A percentile compares a stretch with the other conserved stretches of the same genome.
These are phyloP conservation scores for Monochamus saltuarius DNA, from an alignment of 1,140 invertebrate genomes.

Conservation along the genomic window DNA sequence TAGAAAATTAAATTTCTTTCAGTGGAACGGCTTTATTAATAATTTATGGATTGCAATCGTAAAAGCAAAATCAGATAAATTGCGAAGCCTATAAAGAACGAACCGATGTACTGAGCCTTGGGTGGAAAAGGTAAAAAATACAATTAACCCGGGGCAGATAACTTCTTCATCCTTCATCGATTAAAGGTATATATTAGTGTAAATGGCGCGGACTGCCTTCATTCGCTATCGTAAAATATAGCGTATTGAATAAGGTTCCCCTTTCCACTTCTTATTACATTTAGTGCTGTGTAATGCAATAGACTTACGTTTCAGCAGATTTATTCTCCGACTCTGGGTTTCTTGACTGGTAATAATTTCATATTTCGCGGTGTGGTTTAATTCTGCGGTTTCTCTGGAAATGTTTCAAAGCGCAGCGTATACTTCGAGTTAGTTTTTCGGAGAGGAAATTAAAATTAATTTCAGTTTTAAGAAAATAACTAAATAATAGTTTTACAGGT, in stretches of 20 bases:
- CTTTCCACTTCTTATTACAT: conserved; percentile 14
- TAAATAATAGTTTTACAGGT: no score
- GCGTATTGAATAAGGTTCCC: conserved; percentile 16
- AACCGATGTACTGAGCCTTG: no score
- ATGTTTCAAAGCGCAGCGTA: no score
- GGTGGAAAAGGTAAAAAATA: conserved; percentile 19
- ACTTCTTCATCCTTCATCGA: conserved; percentile 35
- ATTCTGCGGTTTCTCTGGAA: no score
- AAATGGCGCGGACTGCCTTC: conserved; percentile 30
- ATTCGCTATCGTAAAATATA: conserved; percentile 30
- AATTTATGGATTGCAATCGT: no score
- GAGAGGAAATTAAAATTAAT: no score
- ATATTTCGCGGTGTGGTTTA: background rate
- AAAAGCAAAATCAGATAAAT: no score
- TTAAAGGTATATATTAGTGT: conserved; percentile 34
- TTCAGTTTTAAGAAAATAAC: no score
- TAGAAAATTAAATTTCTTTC: no score
- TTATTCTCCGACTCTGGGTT: background rate
- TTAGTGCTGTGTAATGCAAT: conserved; percentile 8
- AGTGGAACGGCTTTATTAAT: no score
- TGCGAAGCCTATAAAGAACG: no score
- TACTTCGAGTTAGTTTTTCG: no score
- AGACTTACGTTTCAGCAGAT: background rate
- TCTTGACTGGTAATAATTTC: background rate
- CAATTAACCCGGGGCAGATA: conserved; percentile 29